Evolutionary conservation across 2,797 vertebrate genomes (phyloP).

Genomic region (Uromys caudimaculatus): DNA sequence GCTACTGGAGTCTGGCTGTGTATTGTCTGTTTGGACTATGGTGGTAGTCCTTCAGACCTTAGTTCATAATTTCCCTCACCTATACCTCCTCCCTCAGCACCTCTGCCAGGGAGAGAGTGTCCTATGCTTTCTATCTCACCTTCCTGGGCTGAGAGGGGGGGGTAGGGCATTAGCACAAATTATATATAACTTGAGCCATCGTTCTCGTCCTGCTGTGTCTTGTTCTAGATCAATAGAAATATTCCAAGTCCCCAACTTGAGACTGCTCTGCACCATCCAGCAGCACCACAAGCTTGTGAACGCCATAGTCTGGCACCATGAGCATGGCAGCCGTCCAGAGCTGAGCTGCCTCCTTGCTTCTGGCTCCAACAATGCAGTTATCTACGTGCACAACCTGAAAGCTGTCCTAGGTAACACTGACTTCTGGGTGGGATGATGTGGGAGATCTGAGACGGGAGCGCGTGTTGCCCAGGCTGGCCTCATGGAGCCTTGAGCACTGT

Average conservation of each 20-base stretch:
- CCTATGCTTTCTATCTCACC: background rate
- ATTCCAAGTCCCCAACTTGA: constrained; percentile 91
- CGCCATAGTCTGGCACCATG: constrained; percentile 93
- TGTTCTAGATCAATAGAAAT: constrained; percentile 94
- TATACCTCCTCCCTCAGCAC: background rate
- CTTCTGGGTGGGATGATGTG: background rate
- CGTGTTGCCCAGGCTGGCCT: too few relatives aligned
- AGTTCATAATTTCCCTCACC: background rate
- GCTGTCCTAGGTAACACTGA: constrained; percentile 88
- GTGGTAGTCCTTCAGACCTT: background rate
- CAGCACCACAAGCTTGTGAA: constrained; percentile 99
- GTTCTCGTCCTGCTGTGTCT: constrained; percentile 62
- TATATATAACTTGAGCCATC: background rate
- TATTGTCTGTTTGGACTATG: background rate
- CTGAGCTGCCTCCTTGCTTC: constrained; percentile 93
- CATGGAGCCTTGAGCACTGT: background rate
- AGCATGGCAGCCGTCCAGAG: constrained; percentile 88
- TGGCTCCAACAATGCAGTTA: constrained; percentile 94
- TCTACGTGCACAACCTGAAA: constrained; percentile 94
- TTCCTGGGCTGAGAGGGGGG: background rate
- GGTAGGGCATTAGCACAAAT: background rate
- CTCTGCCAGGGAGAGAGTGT: background rate
- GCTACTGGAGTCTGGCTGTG: background rate
- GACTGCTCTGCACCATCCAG: constrained; percentile 94
- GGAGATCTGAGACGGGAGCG: background rate